A percentile compares a stretch with the other conserved stretches of the same genome.
Evolutionary conservation across 1,140 invertebrate genomes (phyloP).

Genomic region (Pomacea maculata): DNA sequence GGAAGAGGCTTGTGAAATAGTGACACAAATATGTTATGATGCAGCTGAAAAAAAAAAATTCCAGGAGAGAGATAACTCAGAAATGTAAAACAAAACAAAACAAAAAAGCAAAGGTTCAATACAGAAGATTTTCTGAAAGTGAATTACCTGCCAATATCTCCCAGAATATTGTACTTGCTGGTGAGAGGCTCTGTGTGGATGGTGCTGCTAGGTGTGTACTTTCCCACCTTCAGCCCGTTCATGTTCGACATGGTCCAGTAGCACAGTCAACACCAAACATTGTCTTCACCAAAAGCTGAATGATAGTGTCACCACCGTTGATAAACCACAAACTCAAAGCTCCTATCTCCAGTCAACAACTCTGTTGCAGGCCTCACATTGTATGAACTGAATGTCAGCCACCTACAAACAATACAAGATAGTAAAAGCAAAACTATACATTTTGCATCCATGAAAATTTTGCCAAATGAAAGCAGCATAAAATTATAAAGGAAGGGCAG

Average conservation of each 20-base stretch:
- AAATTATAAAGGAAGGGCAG: too few relatives aligned
- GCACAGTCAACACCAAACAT: background rate
- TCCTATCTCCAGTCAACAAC: background rate
- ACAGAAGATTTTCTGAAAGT: too few relatives aligned
- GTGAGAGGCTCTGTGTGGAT: conserved; percentile 44
- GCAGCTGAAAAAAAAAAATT: too few relatives aligned
- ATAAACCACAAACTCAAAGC: background rate
- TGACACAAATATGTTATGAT: too few relatives aligned
- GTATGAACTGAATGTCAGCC: background rate
- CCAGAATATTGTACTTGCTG: conserved; percentile 46
- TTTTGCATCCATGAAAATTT: too few relatives aligned
- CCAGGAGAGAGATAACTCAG: background rate
- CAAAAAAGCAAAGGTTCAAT: background rate
- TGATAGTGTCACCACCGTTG: background rate
- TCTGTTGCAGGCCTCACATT: background rate
- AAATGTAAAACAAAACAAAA: conserved; percentile 11
- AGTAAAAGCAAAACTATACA: too few relatives aligned
- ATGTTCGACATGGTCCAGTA: conserved; percentile 19
- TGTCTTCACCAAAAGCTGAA: background rate
- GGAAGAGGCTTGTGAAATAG: too few relatives aligned
- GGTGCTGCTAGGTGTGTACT: conserved; percentile 41
- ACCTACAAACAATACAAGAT: background rate
- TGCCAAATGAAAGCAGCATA: too few relatives aligned
- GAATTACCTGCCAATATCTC: conserved; percentile 52
- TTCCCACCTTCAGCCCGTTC: conserved; percentile 36